phyloP scores from a whole-genome alignment of 2,888 invertebrate genomes.

The Eristalis pertinax region DNA sequence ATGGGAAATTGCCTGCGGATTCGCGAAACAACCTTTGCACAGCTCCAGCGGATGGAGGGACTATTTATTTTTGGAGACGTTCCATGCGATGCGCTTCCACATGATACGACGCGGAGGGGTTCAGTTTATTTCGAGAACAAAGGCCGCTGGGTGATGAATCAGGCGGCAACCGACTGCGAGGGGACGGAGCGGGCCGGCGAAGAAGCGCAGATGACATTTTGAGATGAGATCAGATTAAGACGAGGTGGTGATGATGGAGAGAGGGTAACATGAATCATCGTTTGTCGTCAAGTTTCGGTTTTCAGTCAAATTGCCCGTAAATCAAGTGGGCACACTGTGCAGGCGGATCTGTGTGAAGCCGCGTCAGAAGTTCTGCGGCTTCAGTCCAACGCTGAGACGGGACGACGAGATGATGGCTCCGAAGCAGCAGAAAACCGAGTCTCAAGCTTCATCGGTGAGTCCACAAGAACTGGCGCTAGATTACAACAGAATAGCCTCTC shows the following conservation, averaged over 20 bases:
- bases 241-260: not conserved
- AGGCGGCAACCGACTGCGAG: not conserved
- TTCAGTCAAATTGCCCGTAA: not conserved
- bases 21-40: not conserved
- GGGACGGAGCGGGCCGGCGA: too few relatives aligned
- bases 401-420: too few relatives aligned
- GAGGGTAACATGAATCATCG: not conserved
- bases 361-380: too few relatives aligned
- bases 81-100: not conserved
- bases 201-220: not conserved
- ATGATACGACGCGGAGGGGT: not conserved
- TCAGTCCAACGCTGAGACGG: too few relatives aligned
- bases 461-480: too few relatives aligned
- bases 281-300: not conserved
- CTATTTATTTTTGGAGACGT: not conserved
- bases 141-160: not conserved
- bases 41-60: not conserved
- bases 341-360: not conserved
- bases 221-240: not conserved
- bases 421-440: too few relatives aligned
- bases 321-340: not conserved
- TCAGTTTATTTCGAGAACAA: not conserved
- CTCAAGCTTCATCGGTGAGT: too few relatives aligned
- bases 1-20: not conserved
- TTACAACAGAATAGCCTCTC: too few relatives aligned